Conservation (phyloP, 1,140 invertebrate species). For the Drosophila yakuba region DNA sequence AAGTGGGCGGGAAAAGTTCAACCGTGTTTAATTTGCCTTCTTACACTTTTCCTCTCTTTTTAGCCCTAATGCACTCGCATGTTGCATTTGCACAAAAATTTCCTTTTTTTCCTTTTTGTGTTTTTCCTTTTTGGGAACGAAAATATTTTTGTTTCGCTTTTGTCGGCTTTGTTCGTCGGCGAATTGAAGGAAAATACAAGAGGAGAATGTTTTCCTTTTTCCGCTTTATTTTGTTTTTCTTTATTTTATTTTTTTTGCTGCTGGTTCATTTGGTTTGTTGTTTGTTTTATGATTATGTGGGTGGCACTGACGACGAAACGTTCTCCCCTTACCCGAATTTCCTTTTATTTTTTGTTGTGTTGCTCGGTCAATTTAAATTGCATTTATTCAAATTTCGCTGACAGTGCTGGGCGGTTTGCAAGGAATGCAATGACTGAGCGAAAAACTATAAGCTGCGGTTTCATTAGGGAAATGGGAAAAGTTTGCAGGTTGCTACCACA, state of each 20-base stretch:
- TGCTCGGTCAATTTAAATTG: conserved; percentile 58
- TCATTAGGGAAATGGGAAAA: conserved; percentile 11
- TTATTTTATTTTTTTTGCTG: background rate
- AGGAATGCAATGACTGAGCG: conserved; percentile 21
- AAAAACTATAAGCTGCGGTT: conserved; percentile 11
- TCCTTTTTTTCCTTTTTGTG: conserved; percentile 22
- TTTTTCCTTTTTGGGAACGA: conserved; percentile 19
- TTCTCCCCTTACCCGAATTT: conserved; percentile 14
- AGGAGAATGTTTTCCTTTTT: conserved; percentile 33
- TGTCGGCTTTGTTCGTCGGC: conserved; percentile 34
- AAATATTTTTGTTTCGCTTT: conserved; percentile 52
- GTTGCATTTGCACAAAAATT: conserved; percentile 55
- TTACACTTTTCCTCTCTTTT: conserved; percentile 30
- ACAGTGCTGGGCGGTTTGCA: conserved; percentile 45
- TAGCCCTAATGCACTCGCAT: conserved; percentile 32
- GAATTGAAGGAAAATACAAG: conserved; percentile 32
- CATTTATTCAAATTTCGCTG: conserved; percentile 67
- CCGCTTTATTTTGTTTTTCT: conserved; percentile 5
- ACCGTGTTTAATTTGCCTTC: conserved; percentile 57
- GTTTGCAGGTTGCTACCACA: conserved; percentile 6
- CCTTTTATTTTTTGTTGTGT: conserved; percentile 24
- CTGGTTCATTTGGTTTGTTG: conserved; percentile 22
- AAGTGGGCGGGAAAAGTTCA: conserved; percentile 34
- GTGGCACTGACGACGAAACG: conserved; percentile 29
- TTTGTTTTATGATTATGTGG: conserved; percentile 38